Evolutionary conservation across 2,888 invertebrate genomes (phyloP), one percentile per base, ranked within the genome.

Genomic region (Synanthedon andrenaeformis): DNA sequence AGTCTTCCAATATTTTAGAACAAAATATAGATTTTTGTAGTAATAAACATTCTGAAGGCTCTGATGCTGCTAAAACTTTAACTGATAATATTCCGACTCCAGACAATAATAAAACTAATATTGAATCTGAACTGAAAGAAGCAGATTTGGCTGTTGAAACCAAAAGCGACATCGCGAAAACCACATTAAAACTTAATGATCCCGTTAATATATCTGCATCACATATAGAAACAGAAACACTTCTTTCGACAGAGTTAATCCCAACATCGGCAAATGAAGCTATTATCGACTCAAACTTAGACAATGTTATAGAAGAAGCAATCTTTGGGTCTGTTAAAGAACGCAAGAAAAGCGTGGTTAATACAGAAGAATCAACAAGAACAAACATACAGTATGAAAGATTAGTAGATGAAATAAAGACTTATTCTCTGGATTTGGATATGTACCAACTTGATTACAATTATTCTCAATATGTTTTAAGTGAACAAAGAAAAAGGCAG

Each of bases 321-420:
- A 89, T 91, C 59, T 91, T 91, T 67, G 91, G 91, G 49, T 91
- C 91, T 10, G 89, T 91, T 11, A 89, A 91, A 79, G 82, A 89
- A 62, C 78, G 91, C 49, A 88, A 75, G 55, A 74, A 65, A 63
- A 17, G 54, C 41, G 60, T 63, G 13, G 13, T 67, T 63, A 41
- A 70, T 58, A 58, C 58, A 45, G 49, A 52, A 54, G 52, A 35
- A 45, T n/a, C 41, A 13, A 52, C 41, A 28, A 52, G 14, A 49
- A 41, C 49, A 53, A 19, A 65, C 17, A 72, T 81, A 58, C 79
- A 82, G 4, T 85, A 82, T 55, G 62, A 71, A 59, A 75, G 71
- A 56, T 64, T 87, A 14, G 59, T 73, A 23, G 76, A 82, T 53
- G 84, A 85, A 61, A 58, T 78, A 2, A 86, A 84, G 67, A 64